These are phyloP conservation scores for Alloplasta piceator DNA, from an alignment of 2,888 invertebrate species.

Conservation along the genomic window DNA sequence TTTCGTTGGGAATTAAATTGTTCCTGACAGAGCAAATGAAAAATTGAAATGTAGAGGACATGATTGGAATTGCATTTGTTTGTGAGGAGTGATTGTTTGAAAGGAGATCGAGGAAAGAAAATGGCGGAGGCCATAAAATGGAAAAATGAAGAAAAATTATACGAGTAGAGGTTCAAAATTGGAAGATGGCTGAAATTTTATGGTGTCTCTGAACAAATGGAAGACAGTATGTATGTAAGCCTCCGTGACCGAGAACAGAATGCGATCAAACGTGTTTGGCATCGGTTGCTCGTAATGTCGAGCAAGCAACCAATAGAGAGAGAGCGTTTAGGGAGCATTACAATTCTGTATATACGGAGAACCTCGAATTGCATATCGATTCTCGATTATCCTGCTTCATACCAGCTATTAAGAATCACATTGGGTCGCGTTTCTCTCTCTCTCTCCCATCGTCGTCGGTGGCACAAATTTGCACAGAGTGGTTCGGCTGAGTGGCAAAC, in stretches of 20 bases:
- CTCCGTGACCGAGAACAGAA: slow-evolving; percentile 47
- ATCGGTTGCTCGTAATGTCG: slow-evolving; percentile 39
- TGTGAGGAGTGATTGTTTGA: too few relatives aligned
- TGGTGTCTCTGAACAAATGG: not conserved
- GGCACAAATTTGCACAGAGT: slow-evolving; percentile 53
- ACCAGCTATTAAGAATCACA: slow-evolving; percentile 52
- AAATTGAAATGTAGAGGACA: too few relatives aligned
- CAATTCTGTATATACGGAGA: too few relatives aligned
- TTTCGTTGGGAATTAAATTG: too few relatives aligned
- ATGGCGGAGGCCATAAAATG: not conserved
- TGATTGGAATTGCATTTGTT: too few relatives aligned
- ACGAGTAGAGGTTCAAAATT: not conserved
- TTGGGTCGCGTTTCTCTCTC: slow-evolving; percentile 11
- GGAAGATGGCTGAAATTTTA: not conserved
- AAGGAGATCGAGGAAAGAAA: too few relatives aligned
- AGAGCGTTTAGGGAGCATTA: slow-evolving; percentile 32
- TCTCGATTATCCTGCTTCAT: slow-evolving; percentile 57
- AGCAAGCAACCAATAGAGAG: not conserved
- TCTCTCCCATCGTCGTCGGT: slow-evolving; percentile 19
- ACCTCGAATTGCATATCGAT: slow-evolving; percentile 60
- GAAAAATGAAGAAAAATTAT: not conserved
- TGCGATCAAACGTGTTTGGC: slow-evolving; percentile 62
- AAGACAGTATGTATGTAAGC: not conserved
- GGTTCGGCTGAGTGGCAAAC: slow-evolving; percentile 26
- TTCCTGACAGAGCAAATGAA: too few relatives aligned